These are phyloP conservation scores for Bombyx mori DNA, from an alignment of 1,140 invertebrate species.

Conservation along the genomic window ASM3026992v2 NC_085117.1:16954501-16955000, in stretches of 20 bases:
- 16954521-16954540: no score
- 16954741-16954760: conserved; percentile 10
- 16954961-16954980: conserved; percentile 58
- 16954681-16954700: conserved; percentile 30
- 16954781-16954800: no score
- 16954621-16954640: not conserved
- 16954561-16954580: no score
- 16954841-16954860: no score
- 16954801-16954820: no score
- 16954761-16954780: no score
- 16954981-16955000: conserved; percentile 42
- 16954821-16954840: no score
- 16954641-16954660: conserved; percentile 18
- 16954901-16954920: conserved; percentile 37
- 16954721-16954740: conserved; percentile 30
- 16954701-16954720: conserved; percentile 27
- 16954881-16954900: conserved; percentile 12
- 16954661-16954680: conserved; percentile 15
- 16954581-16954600: no score
- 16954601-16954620: no score
- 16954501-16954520: no score
- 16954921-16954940: conserved; percentile 41
- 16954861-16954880: no score
- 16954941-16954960: conserved; percentile 43
- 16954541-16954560: no score